Evolutionary conservation across 2,888 invertebrate genomes (phyloP), one percentile per base, ranked within the genome.

Genomic region (Gymnoscelis rufifasciata): DNA sequence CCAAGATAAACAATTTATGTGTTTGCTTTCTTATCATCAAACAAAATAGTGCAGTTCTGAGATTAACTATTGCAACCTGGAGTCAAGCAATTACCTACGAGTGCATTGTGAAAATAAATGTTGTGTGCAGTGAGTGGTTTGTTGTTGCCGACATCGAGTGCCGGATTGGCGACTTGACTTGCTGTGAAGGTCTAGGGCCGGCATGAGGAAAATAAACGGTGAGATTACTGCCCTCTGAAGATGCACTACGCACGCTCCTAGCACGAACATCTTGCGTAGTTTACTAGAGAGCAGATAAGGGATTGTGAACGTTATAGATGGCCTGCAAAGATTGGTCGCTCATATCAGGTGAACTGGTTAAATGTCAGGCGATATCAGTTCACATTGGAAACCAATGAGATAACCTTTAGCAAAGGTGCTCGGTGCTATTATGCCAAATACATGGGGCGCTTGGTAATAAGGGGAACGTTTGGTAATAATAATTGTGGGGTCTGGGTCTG

Each of bases 151-250:
- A 69, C 66, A 59, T 64, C 58, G 69, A 70, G 68, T 69, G 69
- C 78, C 74, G 83, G 86, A 83, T 83, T 86, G 83, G 76, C 78
- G 78, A 19, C 19, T 19, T 19, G 19, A 19, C 19, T 19, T 70
- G 74, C 77, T 66, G 74, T 75, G 71, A 81, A 79, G 81, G 79
- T 79, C 78, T 81, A 76, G 78, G 74, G 68, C 75, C 76, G 72
- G 68, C 71, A 87, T 87, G 87, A 82, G 87, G 73, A 88, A 88
- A 84, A 86, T 86, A 79, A 87, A 88, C 68, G 87, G 87, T 88
- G 70, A 79, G 82, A 59, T 52, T 41, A 47, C 46, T 43, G 57
- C 52, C 53, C 53, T 57, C 52, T n/a, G n/a, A 50, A 45, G 52
- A 53, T 51, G 33, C 48, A 52, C 48, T 59, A 53, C 35, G 61